Evolutionary conservation across 2,113 vertebrate species (phyloP).

Genomic region (Micromys minutus): DNA sequence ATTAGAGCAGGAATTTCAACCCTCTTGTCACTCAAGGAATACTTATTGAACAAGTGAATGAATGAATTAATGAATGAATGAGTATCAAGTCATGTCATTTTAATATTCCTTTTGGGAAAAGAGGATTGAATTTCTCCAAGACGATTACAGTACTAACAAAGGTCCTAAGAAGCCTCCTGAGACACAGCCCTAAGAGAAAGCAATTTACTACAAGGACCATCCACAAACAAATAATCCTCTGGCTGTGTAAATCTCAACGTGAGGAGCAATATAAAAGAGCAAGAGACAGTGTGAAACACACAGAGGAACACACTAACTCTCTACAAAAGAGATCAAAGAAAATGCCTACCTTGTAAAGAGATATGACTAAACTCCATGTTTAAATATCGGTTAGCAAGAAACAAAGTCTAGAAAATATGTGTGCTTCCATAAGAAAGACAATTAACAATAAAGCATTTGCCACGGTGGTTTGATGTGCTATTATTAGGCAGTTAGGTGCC

Average conservation of each 20-base stretch:
- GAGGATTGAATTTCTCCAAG: not conserved
- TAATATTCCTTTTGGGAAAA: not conserved
- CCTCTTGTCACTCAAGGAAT: not conserved
- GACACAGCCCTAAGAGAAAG: not conserved
- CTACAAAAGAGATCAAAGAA: not conserved
- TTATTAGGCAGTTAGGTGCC: not conserved
- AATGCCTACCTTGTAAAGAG: not conserved
- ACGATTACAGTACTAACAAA: constrained; percentile 3
- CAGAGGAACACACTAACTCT: not conserved
- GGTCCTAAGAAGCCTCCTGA: not conserved
- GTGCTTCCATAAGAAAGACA: not conserved
- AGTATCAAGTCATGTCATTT: not conserved
- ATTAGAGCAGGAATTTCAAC: not conserved
- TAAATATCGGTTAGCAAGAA: not conserved
- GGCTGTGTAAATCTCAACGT: not conserved
- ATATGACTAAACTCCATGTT: not conserved
- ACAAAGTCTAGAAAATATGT: constrained; percentile 14
- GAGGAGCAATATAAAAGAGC: not conserved
- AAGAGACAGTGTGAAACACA: not conserved
- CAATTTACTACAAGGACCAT: not conserved
- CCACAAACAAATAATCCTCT: not conserved
- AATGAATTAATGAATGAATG: not conserved
- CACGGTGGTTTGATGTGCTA: not conserved
- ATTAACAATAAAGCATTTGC: not conserved
- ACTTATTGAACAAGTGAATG: not conserved